Percentiles rank a stretch among this genome's conserved stretches.
Conservation (phyloP, 2,888 invertebrate genomes). For the Brachypterus glaber region DNA sequence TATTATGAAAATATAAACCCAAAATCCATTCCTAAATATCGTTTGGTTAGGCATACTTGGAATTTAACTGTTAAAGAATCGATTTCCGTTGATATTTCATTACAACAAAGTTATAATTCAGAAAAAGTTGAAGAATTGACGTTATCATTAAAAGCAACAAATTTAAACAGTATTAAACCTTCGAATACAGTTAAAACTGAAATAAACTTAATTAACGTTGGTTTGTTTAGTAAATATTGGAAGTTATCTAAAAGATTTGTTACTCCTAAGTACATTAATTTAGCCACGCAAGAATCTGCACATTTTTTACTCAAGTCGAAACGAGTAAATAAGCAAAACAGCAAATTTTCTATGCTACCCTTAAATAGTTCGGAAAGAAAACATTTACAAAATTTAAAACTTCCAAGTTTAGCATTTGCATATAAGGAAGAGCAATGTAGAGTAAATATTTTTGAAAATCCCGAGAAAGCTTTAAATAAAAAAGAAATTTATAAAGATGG, state of each 20-base stretch:
- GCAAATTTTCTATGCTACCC: conserved; percentile 37
- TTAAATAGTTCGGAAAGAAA: conserved; percentile 28
- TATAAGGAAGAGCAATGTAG: conserved; percentile 32
- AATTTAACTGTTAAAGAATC: conserved; percentile 53
- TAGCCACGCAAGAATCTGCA: conserved; percentile 45
- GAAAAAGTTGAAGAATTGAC: conserved; percentile 49
- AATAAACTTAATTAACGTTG: conserved; percentile 50
- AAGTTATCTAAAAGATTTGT: conserved; percentile 37
- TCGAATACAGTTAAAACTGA: conserved; percentile 46
- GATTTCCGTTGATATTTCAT: conserved; percentile 45
- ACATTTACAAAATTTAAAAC: conserved; percentile 27
- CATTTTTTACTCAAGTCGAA: conserved; percentile 44
- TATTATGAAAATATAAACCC: conserved; percentile 54
- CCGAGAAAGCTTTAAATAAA: conserved; percentile 11
- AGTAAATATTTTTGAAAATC: conserved; percentile 20
- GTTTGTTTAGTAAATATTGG: conserved; percentile 55
- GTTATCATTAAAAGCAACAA: conserved; percentile 58
- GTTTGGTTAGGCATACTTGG: conserved; percentile 57
- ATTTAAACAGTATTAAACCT: conserved; percentile 56
- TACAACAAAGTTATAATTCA: conserved; percentile 41
- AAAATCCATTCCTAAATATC: conserved; percentile 42
- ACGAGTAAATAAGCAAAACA: conserved; percentile 27
- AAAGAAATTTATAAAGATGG: conserved; percentile 30
- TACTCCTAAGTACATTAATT: conserved; percentile 35
- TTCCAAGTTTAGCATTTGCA: conserved; percentile 43